Base-by-base conservation (phyloP, 1,140 invertebrate species). In the Aphis craccivora region DNA sequence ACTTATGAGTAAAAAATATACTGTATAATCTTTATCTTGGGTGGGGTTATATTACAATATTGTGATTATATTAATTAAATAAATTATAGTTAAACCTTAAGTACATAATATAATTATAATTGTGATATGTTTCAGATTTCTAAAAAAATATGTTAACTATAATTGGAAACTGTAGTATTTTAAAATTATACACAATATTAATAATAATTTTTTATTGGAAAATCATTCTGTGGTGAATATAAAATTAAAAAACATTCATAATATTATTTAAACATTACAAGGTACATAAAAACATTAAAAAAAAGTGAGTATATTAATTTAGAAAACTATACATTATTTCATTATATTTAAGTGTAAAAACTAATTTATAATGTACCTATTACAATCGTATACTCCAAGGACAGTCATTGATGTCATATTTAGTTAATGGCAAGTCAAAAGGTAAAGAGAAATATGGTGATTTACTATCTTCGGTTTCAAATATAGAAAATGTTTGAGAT, bases 361-460 rank as follows among this genome's bases (percentile, higher is more conserved):
- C 35, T 9, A 22, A 91, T 91, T 91, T 3, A 81, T 35, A 35
- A 25, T 81, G 5, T 37, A 76, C 40, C 30, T 14, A 20, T n/a
- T 86, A 91, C n/a, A 4, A 45, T 43, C 76, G 6, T 25, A 94
- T 94, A 86, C 94, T 94, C 94, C 94, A 95, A 60, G 94, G 94
- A 45, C 93, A n/a, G 95, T 98, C 97, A 94, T 95, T 95, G 2
- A 14, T 18, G 18, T 94, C 94, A 95, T 98, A 98, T 6, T 96
- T 96, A 1, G 96, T 96, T 53, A 97, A 95, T 9, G 98, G 98
- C 9, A 98, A 94, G 95, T 98, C 98, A 95, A 97, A 98, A n/a
- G 98, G 97, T 94, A 98, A 94, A 6, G 97, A 96, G 95, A 98
- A 97, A 91, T 95, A 93, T 35, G 95, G 96, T 60, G 94, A 94